These are phyloP conservation scores for Agrotis exclamationis DNA, from an alignment of 2,888 invertebrate species.

Conservation along the genomic window DNA sequence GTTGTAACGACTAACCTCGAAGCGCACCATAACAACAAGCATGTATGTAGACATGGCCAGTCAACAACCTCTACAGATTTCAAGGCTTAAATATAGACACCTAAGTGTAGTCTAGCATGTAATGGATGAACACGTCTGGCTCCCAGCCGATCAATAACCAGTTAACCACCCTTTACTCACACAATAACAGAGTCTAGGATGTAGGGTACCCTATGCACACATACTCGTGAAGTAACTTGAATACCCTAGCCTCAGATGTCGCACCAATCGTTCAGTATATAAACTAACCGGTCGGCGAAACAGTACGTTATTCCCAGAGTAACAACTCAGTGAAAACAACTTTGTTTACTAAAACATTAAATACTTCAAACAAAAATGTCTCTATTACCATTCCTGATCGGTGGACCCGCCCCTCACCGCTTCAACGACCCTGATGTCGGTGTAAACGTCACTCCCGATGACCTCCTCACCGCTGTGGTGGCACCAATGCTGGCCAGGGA, in stretches of 20 bases:
- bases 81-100: constrained; percentile 27
- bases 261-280: constrained; percentile 68
- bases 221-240: constrained; percentile 38
- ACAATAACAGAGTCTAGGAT: constrained; percentile 4
- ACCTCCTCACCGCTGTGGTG: constrained; percentile 73
- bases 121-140: constrained; percentile 48
- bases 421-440: constrained; percentile 87
- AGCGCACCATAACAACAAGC: constrained; percentile 16
- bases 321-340: constrained; percentile 49
- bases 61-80: constrained; percentile 25
- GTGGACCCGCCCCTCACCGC: constrained; percentile 72
- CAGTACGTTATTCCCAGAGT: constrained; percentile 60
- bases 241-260: constrained; percentile 74
- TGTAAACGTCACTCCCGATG: constrained; percentile 81
- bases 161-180: constrained; percentile 47
- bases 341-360: constrained; percentile 32
- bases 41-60: neutral
- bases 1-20: neutral
- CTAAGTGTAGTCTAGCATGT: constrained; percentile 37
- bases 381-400: constrained; percentile 73
- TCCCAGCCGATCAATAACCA: constrained; percentile 57
- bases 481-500: constrained; percentile 32
- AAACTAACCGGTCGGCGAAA: constrained; percentile 67
- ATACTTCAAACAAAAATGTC: constrained; percentile 66
- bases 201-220: constrained; percentile 18